Percentiles rank a stretch among this genome's conserved stretches.
Conservation (phyloP, 2,113 vertebrate species). For the Cromileptes altivelis region DNA sequence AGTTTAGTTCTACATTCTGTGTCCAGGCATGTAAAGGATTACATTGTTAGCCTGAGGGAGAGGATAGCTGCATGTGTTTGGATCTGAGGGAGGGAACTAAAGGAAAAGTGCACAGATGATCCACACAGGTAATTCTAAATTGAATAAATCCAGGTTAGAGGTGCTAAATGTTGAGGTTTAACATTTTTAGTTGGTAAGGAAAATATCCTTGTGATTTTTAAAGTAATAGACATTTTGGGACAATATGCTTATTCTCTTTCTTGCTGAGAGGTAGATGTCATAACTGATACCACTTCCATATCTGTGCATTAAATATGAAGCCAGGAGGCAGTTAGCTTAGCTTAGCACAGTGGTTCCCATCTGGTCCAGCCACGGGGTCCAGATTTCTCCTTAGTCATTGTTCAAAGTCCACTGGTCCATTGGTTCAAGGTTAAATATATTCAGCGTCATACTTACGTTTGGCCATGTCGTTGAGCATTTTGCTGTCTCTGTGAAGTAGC, state of each 20-base stretch:
- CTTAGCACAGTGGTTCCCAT: not conserved
- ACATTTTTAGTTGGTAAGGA: not conserved
- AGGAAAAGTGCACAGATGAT: not conserved
- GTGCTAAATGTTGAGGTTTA: not conserved
- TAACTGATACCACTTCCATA: not conserved
- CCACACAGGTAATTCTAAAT: not conserved
- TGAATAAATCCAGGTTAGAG: not conserved
- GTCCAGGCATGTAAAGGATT: constrained; percentile 21
- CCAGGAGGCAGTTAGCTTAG: too few relatives aligned
- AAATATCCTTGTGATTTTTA: not conserved
- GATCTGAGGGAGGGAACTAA: not conserved
- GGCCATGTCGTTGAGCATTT: too few relatives aligned
- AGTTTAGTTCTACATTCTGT: not conserved
- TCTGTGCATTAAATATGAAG: not conserved
- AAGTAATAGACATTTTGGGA: not conserved
- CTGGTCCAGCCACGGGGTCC: too few relatives aligned
- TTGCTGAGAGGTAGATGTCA: not conserved
- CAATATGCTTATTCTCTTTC: not conserved
- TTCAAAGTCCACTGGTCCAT: too few relatives aligned
- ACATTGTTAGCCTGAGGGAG: not conserved
- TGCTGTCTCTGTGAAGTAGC: too few relatives aligned
- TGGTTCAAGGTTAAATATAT: too few relatives aligned
- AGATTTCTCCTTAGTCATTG: too few relatives aligned
- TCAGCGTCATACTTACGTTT: too few relatives aligned
- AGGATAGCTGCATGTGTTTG: not conserved